Evolutionary conservation across 2,888 invertebrate species (phyloP).

Genomic region (Tetragonisca angustula): DNA sequence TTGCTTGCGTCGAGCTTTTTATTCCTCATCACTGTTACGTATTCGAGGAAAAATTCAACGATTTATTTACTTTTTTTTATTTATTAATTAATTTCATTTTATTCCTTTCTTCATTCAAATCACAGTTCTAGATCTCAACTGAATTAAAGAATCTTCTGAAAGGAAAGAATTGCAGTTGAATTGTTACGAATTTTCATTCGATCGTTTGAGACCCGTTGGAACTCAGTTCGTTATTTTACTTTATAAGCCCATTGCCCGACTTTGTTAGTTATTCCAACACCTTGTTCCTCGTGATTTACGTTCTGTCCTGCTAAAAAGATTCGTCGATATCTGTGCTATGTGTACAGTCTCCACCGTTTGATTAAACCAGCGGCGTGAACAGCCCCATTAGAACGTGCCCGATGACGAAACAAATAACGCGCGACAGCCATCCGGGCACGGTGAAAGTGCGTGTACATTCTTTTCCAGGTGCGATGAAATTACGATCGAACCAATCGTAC

Average conservation of each 20-base stretch:
- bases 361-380: background rate
- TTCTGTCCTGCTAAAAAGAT: background rate
- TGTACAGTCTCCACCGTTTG: background rate
- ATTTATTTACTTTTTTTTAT: too few species aligned
- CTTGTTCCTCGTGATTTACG: background rate
- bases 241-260: background rate
- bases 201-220: too few species aligned
- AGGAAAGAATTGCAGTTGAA: background rate
- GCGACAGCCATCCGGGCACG: background rate
- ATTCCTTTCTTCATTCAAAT: too few species aligned
- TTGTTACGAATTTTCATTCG: background rate
- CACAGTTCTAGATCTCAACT: too few species aligned
- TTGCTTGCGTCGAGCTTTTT: background rate
- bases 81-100: too few species aligned
- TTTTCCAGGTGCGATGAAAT: slow-evolving; percentile 30
- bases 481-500: slow-evolving; percentile 21
- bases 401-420: background rate
- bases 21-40: background rate
- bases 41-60: background rate
- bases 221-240: too few species aligned
- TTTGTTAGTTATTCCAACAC: background rate
- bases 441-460: slow-evolving; percentile 36
- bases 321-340: background rate
- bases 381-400: background rate
- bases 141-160: too few species aligned